phyloP scores from a whole-genome alignment of 2,113 vertebrate species.

The Psittacula cyanocephala region DNA sequence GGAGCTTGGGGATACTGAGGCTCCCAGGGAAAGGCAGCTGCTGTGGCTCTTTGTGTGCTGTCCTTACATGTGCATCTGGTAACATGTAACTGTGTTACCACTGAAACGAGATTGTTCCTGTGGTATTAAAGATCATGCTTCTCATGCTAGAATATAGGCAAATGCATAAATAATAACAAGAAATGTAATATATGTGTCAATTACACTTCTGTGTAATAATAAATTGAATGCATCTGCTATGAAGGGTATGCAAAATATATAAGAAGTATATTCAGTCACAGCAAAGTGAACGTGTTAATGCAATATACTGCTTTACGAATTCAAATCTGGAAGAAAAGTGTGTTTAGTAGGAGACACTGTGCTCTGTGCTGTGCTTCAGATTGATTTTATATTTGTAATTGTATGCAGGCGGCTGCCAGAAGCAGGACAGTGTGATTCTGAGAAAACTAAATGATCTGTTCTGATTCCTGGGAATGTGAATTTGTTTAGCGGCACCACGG shows the following conservation, averaged over 20 bases:
- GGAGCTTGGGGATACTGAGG: neutral
- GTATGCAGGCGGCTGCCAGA: neutral
- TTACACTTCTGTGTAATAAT: neutral
- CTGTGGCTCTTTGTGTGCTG: neutral
- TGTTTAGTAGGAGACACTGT: neutral
- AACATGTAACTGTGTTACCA: neutral
- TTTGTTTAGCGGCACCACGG: neutral
- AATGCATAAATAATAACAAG: neutral
- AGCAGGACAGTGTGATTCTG: neutral
- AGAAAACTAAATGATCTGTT: neutral
- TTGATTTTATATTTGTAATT: neutral
- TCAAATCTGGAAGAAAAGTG: neutral
- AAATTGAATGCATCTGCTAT: neutral
- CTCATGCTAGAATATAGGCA: neutral
- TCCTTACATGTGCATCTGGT: neutral
- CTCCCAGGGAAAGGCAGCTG: neutral
- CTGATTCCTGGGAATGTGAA: accelerated
- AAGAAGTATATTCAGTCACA: neutral
- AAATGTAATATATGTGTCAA: neutral
- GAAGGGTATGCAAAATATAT: neutral
- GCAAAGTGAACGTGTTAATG: neutral
- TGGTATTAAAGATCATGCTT: neutral
- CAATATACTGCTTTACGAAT: neutral
- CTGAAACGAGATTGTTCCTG: neutral
- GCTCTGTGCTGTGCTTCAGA: neutral